phyloP scores from a whole-genome alignment of 2,888 invertebrate species.

The Slavum lentiscoides region DNA sequence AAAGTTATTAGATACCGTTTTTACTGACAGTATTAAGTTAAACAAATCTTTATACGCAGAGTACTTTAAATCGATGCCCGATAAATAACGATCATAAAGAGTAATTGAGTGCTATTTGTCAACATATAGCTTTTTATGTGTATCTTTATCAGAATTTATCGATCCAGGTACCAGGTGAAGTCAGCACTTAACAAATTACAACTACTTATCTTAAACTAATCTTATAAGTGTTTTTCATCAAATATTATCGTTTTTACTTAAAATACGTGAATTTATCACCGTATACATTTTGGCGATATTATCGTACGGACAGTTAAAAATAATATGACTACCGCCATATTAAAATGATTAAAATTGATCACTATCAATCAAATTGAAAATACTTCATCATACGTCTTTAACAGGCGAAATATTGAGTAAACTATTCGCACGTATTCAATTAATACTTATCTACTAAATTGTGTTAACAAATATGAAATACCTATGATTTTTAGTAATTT shows the following conservation, averaged over 20 bases:
- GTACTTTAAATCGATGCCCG: neutral
- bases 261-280: constrained; percentile 27
- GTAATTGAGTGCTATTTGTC: constrained; percentile 46
- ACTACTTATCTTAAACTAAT: constrained; percentile 47
- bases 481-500: too few species aligned
- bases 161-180: constrained; percentile 47
- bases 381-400: neutral
- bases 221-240: constrained; percentile 48
- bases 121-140: constrained; percentile 21
- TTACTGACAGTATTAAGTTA: neutral
- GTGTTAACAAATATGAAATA: too few species aligned
- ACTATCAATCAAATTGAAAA: neutral
- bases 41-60: constrained; percentile 6
- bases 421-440: too few species aligned
- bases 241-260: constrained; percentile 29
- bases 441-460: too few species aligned
- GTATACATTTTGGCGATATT: constrained; percentile 3
- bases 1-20: neutral
- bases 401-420: too few species aligned
- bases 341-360: neutral
- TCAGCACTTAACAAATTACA: constrained; percentile 49
- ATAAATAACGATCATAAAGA: constrained; percentile 35
- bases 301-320: neutral
- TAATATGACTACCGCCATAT: constrained; percentile 9
- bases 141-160: constrained; percentile 22